Evolutionary conservation across 2,113 vertebrate genomes (phyloP).

Genomic region (Alexandromys fortis): DNA sequence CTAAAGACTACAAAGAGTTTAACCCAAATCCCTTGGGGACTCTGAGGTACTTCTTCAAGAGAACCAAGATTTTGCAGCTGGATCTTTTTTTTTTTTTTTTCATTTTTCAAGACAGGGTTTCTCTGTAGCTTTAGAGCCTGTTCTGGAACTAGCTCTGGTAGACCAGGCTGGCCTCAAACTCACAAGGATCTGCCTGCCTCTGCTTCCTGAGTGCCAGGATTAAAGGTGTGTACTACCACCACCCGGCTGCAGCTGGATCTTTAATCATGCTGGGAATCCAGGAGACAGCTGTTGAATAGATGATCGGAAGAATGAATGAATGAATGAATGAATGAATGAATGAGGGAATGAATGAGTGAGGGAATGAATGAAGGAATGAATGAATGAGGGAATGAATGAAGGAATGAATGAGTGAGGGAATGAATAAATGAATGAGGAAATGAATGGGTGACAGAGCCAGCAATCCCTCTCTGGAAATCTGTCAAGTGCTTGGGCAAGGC

Average conservation of each 20-base stretch:
- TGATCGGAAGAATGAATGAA: not conserved
- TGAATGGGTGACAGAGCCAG: not conserved
- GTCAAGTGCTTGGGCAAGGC: not conserved
- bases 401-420: not conserved
- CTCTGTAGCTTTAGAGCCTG: too few relatives aligned
- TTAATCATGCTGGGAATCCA: not conserved
- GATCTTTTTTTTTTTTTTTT: not conserved
- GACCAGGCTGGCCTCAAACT: too few relatives aligned
- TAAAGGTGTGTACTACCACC: too few relatives aligned
- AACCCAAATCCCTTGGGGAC: not conserved
- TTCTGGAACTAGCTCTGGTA: too few relatives aligned
- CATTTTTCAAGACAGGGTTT: too few relatives aligned
- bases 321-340: too few relatives aligned
- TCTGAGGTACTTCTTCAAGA: too few relatives aligned
- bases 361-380: too few relatives aligned
- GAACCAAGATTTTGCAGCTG: not conserved
- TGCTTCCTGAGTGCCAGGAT: too few relatives aligned
- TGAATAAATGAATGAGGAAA: not conserved
- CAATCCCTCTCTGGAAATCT: not conserved
- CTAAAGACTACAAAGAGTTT: fast-evolving
- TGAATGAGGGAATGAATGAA: not conserved
- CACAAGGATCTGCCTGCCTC: too few relatives aligned
- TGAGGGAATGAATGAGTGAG: not conserved
- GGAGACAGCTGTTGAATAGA: not conserved
- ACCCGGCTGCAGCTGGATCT: too few relatives aligned